Base-by-base conservation (phyloP, 2,888 invertebrate genomes). In the Acanthopleura granulata region DNA sequence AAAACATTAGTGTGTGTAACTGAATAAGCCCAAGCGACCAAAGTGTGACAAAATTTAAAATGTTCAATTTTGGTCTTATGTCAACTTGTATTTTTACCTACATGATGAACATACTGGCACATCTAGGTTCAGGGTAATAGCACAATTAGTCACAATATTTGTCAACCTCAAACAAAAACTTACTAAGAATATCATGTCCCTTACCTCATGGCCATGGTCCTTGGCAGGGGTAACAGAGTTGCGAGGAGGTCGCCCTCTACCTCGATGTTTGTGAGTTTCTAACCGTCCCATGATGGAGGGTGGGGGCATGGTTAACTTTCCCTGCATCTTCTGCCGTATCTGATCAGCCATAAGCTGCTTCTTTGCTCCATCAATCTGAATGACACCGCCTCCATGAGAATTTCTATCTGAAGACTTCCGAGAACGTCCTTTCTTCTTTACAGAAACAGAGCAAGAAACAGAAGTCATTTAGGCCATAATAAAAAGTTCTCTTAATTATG, bases 291-390 rank as follows among this genome's bases (percentile, higher is more conserved):
- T 16, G 22, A 27, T 22, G 1, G 66, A 27, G 25, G 66, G 66
- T 66, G 66, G 66, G 66, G 66, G 66, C 66, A 66, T 66, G 66
- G 66, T 16, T 16, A 27, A 15, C 62, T 85, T 84, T 22, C 76
- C 82, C 76, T 83, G 82, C 71, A 87, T 80, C 66, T 83, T 79
- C 76, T 85, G 85, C 15, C 86, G 80, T 14, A 87, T 87, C 74
- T 86, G 85, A 51, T 87, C 86, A 11, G 86, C 87, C 18, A 87
- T 83, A 22, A 84, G 74, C 74, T 85, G 85, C 75, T 84, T 85
- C 76, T 86, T 84, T 62, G 82, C 74, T 25, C 84, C 85, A 72
- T 87, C 86, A 72, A 87, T 86, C 50, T 84, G 85, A 25, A 80
- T 76, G n/a, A 66, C 76, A n/a, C 72, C 49, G 62, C 72, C 66